Evolutionary conservation across 2,113 vertebrate genomes (phyloP), one percentile per base, ranked within the genome.

Genomic region (Procavia capensis): DNA sequence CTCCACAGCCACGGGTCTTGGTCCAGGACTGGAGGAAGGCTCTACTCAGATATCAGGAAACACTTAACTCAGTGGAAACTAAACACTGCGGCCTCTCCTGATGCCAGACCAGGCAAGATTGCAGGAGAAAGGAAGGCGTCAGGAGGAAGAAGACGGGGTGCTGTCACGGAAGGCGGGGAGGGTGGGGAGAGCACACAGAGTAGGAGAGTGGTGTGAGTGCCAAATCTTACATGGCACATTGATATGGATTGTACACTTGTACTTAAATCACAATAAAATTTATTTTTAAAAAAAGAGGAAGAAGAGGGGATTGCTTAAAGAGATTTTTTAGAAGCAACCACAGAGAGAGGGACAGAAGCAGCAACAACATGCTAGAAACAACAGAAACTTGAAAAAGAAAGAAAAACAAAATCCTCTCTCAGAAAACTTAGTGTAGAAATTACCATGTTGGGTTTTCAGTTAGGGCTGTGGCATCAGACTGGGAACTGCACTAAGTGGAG

Each of bases 331-430:
- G 1, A 54, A 14, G 66, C 13, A 86, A 75, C 50, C 81, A 25
- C 45, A 76, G 59, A 70, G 54, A 61, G 22, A 76, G 24, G 20
- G 4, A 45, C 6, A 80, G 19, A 47, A 91, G 59, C 85, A 39
- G 14, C 10, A 39, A 41, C 3, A 2, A 90, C 47, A 59, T 43
- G 75, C 45, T 13, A 78, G 64, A 84, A 84, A 74, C 61, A 41
- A 79, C 29, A 57, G 45, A 88, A 97, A 61, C 36, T 92, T 88
- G 63, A 78, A 95, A 92, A 94, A 92, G 75, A 89, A 2, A n/a
- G n/a, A 25, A 68, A 87, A 89, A 59, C 29, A 85, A 76, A 85
- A 87, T 79, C 43, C 87, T 61, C 25, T 59, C 61, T 92, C 70
- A 80, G 81, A 87, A 95, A 88, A 11, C 64, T 25, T 79, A 78